Evolutionary conservation across 2,888 invertebrate genomes (phyloP).

Genomic region (Xanthostigma xanthostigma): DNA sequence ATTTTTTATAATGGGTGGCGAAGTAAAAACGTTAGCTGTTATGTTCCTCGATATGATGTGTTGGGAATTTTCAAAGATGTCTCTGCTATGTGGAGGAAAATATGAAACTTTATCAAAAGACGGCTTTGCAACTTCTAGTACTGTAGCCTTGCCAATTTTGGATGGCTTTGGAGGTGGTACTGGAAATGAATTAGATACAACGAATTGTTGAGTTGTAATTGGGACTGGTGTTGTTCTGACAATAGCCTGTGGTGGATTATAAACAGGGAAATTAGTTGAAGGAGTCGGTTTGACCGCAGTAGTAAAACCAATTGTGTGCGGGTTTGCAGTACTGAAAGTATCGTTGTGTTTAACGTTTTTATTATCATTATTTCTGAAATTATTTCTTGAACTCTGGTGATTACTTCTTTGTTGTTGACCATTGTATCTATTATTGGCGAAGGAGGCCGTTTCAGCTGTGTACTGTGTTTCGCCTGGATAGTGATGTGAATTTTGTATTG

Average conservation of each 20-base stretch:
- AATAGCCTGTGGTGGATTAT: not conserved
- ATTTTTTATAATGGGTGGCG: no score
- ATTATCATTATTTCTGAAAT: no score
- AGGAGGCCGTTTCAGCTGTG: conserved; percentile 63
- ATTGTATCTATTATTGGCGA: conserved; percentile 34
- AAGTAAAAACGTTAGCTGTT: no score
- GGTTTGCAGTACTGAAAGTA: no score
- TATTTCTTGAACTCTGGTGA: conserved; percentile 1
- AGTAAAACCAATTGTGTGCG: conserved; percentile 2
- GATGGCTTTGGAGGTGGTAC: conserved; percentile 8
- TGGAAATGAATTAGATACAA: no score
- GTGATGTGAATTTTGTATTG: no score
- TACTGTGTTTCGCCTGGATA: conserved; percentile 43
- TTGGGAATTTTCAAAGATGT: not conserved
- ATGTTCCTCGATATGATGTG: no score
- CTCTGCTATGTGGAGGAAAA: not conserved
- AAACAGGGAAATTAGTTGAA: not conserved
- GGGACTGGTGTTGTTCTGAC: not conserved
- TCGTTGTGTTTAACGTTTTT: no score
- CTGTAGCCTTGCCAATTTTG: conserved; percentile 5
- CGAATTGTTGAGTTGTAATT: not conserved
- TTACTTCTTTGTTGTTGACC: conserved; percentile 2
- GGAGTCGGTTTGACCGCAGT: not conserved
- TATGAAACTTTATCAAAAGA: not conserved
- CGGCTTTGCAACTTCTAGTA: not conserved